These are phyloP conservation scores for Sebastes baramenuke DNA, from an alignment of 2,797 vertebrate genomes.

Conservation along the genomic window DNA sequence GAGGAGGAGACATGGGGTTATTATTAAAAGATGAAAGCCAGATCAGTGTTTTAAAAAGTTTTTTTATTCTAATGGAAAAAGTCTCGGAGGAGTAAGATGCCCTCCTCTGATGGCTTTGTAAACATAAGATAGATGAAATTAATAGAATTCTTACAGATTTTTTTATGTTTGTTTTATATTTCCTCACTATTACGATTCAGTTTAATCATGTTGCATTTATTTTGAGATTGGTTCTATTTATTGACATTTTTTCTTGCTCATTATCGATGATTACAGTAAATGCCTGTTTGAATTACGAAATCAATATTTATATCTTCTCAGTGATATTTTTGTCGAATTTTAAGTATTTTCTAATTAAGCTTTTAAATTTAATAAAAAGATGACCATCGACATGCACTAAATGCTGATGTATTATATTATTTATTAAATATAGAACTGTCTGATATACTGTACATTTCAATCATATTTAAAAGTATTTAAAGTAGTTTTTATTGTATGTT, in stretches of 20 bases:
- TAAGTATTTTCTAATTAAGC: constrained; percentile 81
- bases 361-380: constrained; percentile 80
- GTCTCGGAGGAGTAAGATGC: constrained; percentile 17
- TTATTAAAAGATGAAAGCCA: constrained; percentile 48
- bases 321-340: constrained; percentile 81
- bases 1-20: constrained; percentile 24
- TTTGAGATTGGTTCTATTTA: constrained; percentile 74
- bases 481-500: constrained; percentile 79
- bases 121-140: constrained; percentile 48
- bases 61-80: constrained; percentile 42
- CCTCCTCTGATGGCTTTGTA: constrained; percentile 62
- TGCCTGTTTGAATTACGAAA: constrained; percentile 76
- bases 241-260: constrained; percentile 69
- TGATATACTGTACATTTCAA: constrained; percentile 78
- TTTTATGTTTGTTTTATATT: constrained; percentile 75
- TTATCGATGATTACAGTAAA: constrained; percentile 70
- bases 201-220: constrained; percentile 72
- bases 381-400: constrained; percentile 79
- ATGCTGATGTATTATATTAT: constrained; percentile 80
- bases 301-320: constrained; percentile 80
- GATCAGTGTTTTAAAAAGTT: constrained; percentile 59
- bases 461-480: constrained; percentile 77
- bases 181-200: constrained; percentile 59
- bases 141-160: constrained; percentile 53
- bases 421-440: constrained; percentile 75